Evolutionary conservation across 1,140 invertebrate species (phyloP), one percentile per base, ranked within the genome.

Genomic region (Diploscapter pachys): DNA sequence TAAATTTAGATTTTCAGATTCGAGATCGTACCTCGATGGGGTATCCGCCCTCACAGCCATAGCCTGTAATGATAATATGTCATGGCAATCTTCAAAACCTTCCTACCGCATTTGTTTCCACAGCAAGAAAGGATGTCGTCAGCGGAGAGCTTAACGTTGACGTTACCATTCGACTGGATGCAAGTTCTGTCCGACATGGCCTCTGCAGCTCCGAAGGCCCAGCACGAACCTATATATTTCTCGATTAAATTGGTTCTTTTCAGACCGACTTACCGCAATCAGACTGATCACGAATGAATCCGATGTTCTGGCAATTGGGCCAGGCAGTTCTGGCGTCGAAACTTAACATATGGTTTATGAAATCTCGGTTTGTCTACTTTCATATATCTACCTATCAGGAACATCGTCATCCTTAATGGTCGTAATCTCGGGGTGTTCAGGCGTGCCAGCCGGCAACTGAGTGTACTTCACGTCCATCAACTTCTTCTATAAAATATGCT

Each of bases 101-200:
- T 55, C 66, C 13, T 93, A 96, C 83, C 31, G 31, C 31, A 31
- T 31, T 31, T 31, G 31, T 31, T 31, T 31, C 31, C 31, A 31
- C 31, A 31, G 31, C 94, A 96, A 63, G 91, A 90, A 0, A 95
- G 87, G 70, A 96, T 87, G 88, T 96, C 93, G 85, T 95, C 92
- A 53, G 93, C 90, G 2, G 93, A 94, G 72, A 94, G 89, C 52
- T 75, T 66, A 79, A 91, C 90, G 82, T 93, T 89, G 5, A 88
- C 81, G 50, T 89, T 89, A 31, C 90, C 93, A 31, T 91, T 89
- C 0, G 91, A 92, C 78, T 92, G 91, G 78, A 95, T 94, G 86
- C 94, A 97, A 63, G 89, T 89, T 70, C 94, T 88, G 86, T 97
- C 94, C 13, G 93, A 93, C 91, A 96, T 96, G 2, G 93, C 92